Evolutionary conservation across 2,113 vertebrate genomes (phyloP).

Genomic region (Spermophilus dauricus): DNA sequence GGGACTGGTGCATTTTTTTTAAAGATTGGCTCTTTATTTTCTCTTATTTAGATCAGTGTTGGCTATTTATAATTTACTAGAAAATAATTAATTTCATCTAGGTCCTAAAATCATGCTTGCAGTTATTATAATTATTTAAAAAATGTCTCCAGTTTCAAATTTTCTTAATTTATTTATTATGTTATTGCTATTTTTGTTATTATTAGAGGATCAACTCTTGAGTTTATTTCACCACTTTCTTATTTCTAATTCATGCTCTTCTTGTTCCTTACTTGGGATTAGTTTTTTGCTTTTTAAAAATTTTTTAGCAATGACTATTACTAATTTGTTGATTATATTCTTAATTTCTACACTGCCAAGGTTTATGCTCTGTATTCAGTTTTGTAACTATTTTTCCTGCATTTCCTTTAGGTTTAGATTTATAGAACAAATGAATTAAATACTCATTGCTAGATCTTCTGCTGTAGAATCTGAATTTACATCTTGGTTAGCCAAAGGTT

Average conservation of each 20-base stretch:
- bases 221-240: conserved; percentile 10
- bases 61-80: not conserved
- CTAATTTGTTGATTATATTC: not conserved
- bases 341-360: not conserved
- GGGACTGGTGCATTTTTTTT: not conserved
- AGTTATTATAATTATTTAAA: conserved; percentile 12
- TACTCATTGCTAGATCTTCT: not conserved
- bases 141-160: not conserved
- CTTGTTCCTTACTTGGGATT: not conserved
- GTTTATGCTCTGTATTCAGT: not conserved
- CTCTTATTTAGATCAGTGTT: not conserved
- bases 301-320: not conserved
- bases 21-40: conserved; percentile 38
- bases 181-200: conserved; percentile 5
- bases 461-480: not conserved
- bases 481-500: not conserved
- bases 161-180: not conserved
- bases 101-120: not conserved
- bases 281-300: not conserved
- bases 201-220: not conserved
- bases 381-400: not conserved
- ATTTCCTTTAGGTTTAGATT: conserved; percentile 36
- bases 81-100: conserved; percentile 13
- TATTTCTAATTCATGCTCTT: conserved; percentile 31
- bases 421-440: not conserved